phyloP scores from a whole-genome alignment of 1,140 invertebrate species.

The Drosophila tani region DNA sequence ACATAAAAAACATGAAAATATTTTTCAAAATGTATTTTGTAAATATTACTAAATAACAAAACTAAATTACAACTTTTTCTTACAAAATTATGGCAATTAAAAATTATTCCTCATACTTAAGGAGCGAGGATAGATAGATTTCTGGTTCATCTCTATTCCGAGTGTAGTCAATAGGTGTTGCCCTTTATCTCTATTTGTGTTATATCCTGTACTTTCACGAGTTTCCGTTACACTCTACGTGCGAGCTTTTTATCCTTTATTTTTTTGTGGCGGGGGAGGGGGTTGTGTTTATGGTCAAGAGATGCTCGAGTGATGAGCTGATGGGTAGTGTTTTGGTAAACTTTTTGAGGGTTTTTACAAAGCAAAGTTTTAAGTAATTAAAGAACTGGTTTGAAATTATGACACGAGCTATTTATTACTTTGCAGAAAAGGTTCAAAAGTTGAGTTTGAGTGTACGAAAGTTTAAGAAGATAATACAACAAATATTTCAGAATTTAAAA shows the following conservation, averaged over 20 bases:
- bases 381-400: slow-evolving; percentile 16
- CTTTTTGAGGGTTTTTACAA: slow-evolving; percentile 18
- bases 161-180: slow-evolving; percentile 36
- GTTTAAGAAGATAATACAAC: not conserved
- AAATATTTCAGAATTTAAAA: not conserved
- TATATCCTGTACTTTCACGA: slow-evolving; percentile 80
- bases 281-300: slow-evolving; percentile 15
- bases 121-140: too few species aligned
- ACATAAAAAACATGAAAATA: too few species aligned
- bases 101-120: not conserved
- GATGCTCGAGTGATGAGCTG: slow-evolving; percentile 28
- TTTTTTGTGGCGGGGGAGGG: not conserved
- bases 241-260: slow-evolving; percentile 16
- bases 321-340: slow-evolving; percentile 13
- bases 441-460: not conserved
- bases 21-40: too few species aligned
- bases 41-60: too few species aligned
- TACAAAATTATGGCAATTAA: not conserved
- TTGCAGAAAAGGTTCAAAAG: not conserved
- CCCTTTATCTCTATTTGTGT: slow-evolving; percentile 62
- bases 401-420: not conserved
- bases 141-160: not conserved
- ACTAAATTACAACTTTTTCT: too few species aligned
- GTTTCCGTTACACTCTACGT: slow-evolving; percentile 62
- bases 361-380: slow-evolving; percentile 30